phyloP scores from a whole-genome alignment of 2,797 vertebrate genomes.

The Enteromius thamalakanensis region DNA sequence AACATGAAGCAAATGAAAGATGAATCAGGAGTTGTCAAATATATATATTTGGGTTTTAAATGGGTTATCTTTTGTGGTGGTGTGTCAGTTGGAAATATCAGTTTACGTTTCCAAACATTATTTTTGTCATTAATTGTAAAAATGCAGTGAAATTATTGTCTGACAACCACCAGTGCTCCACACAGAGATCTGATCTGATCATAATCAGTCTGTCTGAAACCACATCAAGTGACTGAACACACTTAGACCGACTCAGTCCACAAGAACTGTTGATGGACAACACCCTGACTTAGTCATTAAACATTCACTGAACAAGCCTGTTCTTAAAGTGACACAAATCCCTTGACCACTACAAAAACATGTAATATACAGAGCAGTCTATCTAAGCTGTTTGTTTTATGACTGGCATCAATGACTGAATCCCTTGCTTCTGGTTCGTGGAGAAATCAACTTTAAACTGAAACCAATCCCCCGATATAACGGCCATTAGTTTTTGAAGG shows the following conservation, averaged over 20 bases:
- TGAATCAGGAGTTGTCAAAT: background rate
- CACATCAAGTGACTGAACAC: too few relatives aligned
- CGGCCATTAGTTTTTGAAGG: background rate
- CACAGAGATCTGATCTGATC: too few relatives aligned
- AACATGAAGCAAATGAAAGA: background rate
- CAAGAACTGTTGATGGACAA: background rate
- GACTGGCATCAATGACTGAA: background rate
- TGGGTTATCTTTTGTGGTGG: too few relatives aligned
- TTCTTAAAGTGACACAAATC: background rate
- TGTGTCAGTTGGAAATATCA: too few relatives aligned
- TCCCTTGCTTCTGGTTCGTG: background rate
- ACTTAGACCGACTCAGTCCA: too few relatives aligned
- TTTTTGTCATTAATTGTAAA: too few relatives aligned
- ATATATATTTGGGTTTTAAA: too few relatives aligned
- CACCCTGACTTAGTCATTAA: background rate
- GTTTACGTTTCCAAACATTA: too few relatives aligned
- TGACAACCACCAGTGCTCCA: too few relatives aligned
- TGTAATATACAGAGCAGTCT: background rate
- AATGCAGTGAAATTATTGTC: too few relatives aligned
- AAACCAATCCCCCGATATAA: background rate
- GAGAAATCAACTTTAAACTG: background rate
- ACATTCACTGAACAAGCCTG: background rate
- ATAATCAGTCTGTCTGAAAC: too few relatives aligned
- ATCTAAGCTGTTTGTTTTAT: background rate
- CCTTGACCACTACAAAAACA: background rate